A percentile compares a stretch with the other conserved stretches of the same genome.
phyloP scores from a whole-genome alignment of 2,113 vertebrate genomes.

The Strix uralensis region DNA sequence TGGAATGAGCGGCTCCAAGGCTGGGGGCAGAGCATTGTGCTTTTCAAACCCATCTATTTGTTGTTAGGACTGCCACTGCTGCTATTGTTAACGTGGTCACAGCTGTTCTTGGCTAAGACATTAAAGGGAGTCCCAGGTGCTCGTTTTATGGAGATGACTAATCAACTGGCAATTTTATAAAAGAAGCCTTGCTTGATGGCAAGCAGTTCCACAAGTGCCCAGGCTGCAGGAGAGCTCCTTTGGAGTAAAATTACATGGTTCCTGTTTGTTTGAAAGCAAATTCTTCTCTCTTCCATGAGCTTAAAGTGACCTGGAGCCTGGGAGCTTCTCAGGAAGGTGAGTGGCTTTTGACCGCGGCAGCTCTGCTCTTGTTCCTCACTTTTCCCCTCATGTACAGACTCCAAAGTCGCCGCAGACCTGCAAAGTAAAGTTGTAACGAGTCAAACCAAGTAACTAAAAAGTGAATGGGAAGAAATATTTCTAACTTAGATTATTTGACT shows the following conservation, averaged over 20 bases:
- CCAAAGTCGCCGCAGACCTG: not conserved
- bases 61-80: not conserved
- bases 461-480: not conserved
- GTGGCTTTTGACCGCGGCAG: not conserved
- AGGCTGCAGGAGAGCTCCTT: not conserved
- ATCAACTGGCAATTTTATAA: not conserved
- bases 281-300: not conserved
- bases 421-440: not conserved
- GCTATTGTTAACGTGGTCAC: fast-evolving
- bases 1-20: not conserved
- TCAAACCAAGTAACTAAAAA: not conserved
- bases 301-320: not conserved
- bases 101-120: not conserved
- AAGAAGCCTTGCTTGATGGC: not conserved
- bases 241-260: too few relatives aligned
- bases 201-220: not conserved
- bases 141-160: not conserved
- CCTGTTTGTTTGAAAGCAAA: not conserved
- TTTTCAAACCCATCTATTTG: not conserved
- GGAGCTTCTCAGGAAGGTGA: not conserved
- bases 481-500: not conserved
- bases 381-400: fast-evolving
- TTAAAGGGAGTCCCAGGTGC: not conserved
- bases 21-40: fast-evolving
- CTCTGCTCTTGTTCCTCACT: not conserved